Conservation (phyloP, 2,888 invertebrate genomes). For the Aricia artaxerxes region DNA sequence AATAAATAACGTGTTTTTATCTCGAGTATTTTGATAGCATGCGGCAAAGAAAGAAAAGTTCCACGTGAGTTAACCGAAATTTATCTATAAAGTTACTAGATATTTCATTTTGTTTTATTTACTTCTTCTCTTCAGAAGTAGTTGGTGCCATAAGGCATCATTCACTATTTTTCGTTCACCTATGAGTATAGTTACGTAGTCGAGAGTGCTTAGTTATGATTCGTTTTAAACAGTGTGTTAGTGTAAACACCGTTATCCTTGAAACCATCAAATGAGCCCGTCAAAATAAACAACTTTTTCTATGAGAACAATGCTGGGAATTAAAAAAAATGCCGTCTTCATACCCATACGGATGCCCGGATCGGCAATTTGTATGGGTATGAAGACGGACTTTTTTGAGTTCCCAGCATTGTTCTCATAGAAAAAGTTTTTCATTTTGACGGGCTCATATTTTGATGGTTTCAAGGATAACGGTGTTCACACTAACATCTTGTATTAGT, state of each 20-base stretch:
- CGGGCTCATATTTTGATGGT: too few relatives aligned
- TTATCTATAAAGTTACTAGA: conserved; percentile 17
- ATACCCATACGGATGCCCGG: too few relatives aligned
- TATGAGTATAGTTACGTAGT: conserved; percentile 11
- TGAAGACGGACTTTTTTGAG: too few relatives aligned
- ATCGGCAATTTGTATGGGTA: too few relatives aligned
- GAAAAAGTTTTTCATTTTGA: too few relatives aligned
- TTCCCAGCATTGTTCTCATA: too few relatives aligned
- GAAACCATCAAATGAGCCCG: too few relatives aligned
- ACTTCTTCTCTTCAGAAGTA: conserved; percentile 41
- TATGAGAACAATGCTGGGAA: too few relatives aligned
- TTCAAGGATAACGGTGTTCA: too few relatives aligned
- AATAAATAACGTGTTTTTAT: not conserved
- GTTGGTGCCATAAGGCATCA: not conserved
- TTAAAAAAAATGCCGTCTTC: too few relatives aligned
- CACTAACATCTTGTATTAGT: not conserved
- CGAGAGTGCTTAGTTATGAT: conserved; percentile 6
- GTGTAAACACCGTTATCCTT: too few relatives aligned
- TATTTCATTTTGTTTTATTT: conserved; percentile 37
- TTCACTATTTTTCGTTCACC: not conserved
- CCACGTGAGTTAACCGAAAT: conserved; percentile 20
- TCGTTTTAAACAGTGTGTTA: not conserved
- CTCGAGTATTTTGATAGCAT: conserved; percentile 15
- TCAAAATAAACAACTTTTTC: too few relatives aligned
- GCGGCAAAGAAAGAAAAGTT: conserved; percentile 20